Percentiles rank a stretch among this genome's conserved stretches.
phyloP scores from a whole-genome alignment of 2,113 vertebrate species.

The Erpornis zantholeuca region DNA sequence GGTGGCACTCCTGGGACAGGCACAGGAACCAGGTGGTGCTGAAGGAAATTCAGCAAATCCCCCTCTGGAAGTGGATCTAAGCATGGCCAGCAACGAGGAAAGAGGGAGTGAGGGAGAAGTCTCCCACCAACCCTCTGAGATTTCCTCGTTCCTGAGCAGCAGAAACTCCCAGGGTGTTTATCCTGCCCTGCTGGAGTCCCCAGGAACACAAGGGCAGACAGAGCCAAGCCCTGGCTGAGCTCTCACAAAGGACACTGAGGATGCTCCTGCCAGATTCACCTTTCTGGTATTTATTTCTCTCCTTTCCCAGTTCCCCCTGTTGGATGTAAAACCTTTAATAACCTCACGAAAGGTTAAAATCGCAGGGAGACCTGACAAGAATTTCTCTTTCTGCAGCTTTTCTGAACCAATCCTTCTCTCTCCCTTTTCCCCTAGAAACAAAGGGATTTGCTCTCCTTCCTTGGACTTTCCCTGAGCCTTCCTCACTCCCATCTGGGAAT shows the following conservation, averaged over 20 bases:
- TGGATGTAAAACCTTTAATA: neutral
- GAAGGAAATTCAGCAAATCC: neutral
- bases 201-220: fast-evolving
- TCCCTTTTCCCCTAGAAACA: neutral
- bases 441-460: neutral
- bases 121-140: neutral
- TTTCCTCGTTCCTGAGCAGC: too few relatives aligned
- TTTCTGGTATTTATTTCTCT: neutral
- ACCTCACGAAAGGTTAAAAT: neutral
- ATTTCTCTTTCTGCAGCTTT: neutral
- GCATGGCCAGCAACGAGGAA: neutral
- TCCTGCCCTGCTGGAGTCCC: neutral
- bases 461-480: neutral
- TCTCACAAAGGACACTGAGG: fast-evolving
- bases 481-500: neutral
- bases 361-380: neutral
- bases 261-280: neutral
- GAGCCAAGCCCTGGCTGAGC: neutral
- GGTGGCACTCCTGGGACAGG: fast-evolving
- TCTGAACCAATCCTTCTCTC: neutral
- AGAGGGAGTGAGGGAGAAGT: neutral
- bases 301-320: neutral
- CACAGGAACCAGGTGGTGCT: neutral
- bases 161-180: neutral
- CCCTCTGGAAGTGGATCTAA: neutral